These are phyloP conservation scores for Callipepla squamata DNA, from an alignment of 2,113 vertebrate genomes.

Conservation along the genomic window DNA sequence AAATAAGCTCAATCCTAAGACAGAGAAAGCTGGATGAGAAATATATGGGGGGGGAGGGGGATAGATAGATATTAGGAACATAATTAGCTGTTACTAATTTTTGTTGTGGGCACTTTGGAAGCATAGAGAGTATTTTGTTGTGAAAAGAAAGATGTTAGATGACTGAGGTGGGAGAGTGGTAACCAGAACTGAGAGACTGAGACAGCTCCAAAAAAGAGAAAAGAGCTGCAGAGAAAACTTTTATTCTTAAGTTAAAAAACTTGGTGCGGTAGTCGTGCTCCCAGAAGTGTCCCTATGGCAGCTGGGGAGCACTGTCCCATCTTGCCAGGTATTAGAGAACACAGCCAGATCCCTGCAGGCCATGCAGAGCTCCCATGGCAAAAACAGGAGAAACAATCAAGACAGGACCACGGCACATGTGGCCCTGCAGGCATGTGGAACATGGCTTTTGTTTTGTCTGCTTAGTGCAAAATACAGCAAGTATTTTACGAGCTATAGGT, in stretches of 20 bases:
- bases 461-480: neutral
- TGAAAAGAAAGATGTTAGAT: neutral
- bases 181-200: neutral
- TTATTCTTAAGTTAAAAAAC: neutral
- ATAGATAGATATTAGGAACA: neutral
- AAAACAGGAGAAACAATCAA: neutral
- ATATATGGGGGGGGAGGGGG: neutral
- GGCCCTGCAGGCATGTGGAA: neutral
- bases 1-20: neutral
- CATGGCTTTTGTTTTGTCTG: neutral
- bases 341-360: neutral
- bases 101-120: neutral
- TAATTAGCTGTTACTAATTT: neutral
- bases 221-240: neutral
- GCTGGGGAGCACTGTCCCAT: neutral
- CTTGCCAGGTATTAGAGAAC: neutral
- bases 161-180: neutral
- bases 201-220: neutral
- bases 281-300: neutral
- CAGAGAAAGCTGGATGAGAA: neutral
- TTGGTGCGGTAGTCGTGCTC: neutral
- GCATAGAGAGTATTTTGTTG: neutral
- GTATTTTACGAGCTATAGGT: neutral
- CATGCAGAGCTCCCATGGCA: rapidly evolving
- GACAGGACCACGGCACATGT: rapidly evolving